Evolutionary conservation across 2,113 vertebrate genomes (phyloP), one percentile per base, ranked within the genome.

Genomic region (Ochotona princeps): DNA sequence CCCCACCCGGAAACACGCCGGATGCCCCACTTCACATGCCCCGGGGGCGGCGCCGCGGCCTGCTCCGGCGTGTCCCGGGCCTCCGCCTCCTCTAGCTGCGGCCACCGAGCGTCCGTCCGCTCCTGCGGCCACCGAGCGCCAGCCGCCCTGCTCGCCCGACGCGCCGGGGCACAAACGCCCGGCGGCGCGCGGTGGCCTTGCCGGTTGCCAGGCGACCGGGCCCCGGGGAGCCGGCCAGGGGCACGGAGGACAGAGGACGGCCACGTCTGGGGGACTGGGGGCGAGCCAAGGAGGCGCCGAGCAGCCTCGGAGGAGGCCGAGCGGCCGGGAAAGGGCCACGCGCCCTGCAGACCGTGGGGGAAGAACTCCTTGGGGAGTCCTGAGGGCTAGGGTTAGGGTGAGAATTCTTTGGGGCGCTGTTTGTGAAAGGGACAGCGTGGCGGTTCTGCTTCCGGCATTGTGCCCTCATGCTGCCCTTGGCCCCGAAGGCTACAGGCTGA

Each of bases 171-270:
- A 79, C 79, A 78, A 66, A 26, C 60, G 51, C 54, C 2, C 15
- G 6, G 15, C 63, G 13, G 2, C 30, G 30, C 14, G 38, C 32
- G 54, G 63, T 2, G 18, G 86, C 38, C 51, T 89, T 70, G 87
- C 79, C 63, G 9, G 93, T 94, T 95, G 95, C 92, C 61, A 10
- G 95, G 84, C 54, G 80, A 49, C 70, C 12, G 65, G 70, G 87
- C 74, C 25, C 0, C 21, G 30, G 38, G 70, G 38, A 54, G 35
- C 14, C 17, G 1, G 49, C 44, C 54, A 5, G 54, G 54, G 8
- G 44, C 4, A 32, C 63, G 18, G 2, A 4, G 23, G 38, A 44
- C 38, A 44, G 38, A 44, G 38, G 38, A 44, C 38, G 38, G 38
- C 38, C 38, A 44, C 38, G 38, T 44, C 38, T 3, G 38, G 38